These are phyloP conservation scores for Campoletis sonorensis DNA, from an alignment of 1,140 invertebrate species.

Conservation along the genomic window DNA sequence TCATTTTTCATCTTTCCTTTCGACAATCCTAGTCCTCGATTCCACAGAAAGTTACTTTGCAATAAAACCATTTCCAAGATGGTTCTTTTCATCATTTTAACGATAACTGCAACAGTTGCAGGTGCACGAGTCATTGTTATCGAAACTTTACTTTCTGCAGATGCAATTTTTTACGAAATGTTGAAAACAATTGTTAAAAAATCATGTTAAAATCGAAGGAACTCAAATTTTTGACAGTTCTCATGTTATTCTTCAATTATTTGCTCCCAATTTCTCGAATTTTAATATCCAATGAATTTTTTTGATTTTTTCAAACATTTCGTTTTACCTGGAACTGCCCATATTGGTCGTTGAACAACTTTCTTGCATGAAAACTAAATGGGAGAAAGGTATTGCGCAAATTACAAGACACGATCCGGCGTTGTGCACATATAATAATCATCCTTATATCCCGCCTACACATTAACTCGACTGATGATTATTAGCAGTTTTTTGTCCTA, in stretches of 20 bases:
- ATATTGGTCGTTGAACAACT: conserved; percentile 25
- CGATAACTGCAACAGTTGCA: neutral
- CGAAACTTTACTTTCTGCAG: too few species aligned
- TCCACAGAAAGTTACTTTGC: neutral
- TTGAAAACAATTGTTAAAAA: too few species aligned
- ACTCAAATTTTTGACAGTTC: too few species aligned
- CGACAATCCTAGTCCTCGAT: neutral
- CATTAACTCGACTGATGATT: neutral
- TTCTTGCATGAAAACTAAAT: conserved; percentile 39
- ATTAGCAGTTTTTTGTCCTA: neutral
- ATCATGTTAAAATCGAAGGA: too few species aligned
- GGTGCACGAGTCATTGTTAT: neutral
- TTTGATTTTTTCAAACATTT: neutral
- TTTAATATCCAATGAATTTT: too few species aligned
- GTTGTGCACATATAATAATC: conserved; percentile 22
- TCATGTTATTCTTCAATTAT: too few species aligned
- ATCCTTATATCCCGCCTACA: conserved; percentile 36
- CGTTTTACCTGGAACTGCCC: neutral
- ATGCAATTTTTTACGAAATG: too few species aligned
- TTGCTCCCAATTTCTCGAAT: too few species aligned
- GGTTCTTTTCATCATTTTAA: neutral
- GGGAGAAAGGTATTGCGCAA: conserved; percentile 42
- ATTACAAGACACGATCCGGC: conserved; percentile 24
- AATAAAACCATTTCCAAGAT: neutral
- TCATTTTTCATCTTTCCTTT: neutral